A percentile compares a stretch with the other conserved stretches of the same genome.
phyloP scores from a whole-genome alignment of 2,888 invertebrate species.

The Latrodectus hesperus region DNA sequence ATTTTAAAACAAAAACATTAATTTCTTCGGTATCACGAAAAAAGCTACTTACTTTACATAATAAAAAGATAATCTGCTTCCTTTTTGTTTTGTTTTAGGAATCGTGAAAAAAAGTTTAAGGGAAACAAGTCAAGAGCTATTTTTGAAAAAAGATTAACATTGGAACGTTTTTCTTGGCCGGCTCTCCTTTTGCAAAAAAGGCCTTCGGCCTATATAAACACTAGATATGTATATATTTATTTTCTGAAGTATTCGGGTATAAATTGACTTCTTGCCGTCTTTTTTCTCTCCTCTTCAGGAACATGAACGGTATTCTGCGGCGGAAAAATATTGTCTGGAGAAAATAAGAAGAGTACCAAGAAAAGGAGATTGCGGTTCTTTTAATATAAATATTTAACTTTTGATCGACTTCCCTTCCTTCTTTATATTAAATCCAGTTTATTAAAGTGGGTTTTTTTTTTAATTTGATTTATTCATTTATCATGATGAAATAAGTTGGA shows the following conservation, averaged over 20 bases:
- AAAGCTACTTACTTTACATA: constrained; percentile 48
- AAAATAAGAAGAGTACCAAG: too few relatives aligned
- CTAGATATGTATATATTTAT: constrained; percentile 6
- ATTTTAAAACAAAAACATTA: constrained; percentile 59
- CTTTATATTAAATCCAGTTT: too few relatives aligned
- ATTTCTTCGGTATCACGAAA: constrained; percentile 38
- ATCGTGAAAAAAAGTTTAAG: constrained; percentile 38
- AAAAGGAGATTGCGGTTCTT: too few relatives aligned
- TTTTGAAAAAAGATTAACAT: constrained; percentile 37
- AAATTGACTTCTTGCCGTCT: neutral
- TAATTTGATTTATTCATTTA: too few relatives aligned
- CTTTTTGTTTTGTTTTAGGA: constrained; percentile 15
- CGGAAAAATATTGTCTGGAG: too few relatives aligned
- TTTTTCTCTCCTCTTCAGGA: neutral
- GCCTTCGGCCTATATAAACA: constrained; percentile 13
- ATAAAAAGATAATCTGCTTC: constrained; percentile 46
- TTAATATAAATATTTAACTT: too few relatives aligned
- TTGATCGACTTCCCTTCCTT: too few relatives aligned
- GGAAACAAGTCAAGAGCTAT: constrained; percentile 55
- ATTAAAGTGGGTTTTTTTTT: too few relatives aligned
- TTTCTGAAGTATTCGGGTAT: neutral
- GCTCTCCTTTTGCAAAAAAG: neutral
- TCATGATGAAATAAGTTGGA: too few relatives aligned
- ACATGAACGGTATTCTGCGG: neutral
- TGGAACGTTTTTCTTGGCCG: neutral